Evolutionary conservation across 2,888 invertebrate genomes (phyloP), one percentile per base, ranked within the genome.

Genomic region (Chrysina gloriosa): DNA sequence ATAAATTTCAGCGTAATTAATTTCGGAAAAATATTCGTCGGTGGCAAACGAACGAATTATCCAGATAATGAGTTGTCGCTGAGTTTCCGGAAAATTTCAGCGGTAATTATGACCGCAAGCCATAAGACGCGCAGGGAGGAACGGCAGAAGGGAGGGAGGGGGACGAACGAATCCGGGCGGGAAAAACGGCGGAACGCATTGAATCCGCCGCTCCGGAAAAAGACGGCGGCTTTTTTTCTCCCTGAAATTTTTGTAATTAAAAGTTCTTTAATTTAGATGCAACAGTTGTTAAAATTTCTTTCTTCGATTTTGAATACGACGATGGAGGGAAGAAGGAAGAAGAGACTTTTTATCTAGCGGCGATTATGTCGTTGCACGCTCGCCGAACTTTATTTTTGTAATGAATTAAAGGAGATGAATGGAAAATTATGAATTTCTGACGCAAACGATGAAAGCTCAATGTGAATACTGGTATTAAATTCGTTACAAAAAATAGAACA

Each of bases 181-280:
- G 21, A 56, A 56, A 52, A 31, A 19, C 14, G 36, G 4, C 11
- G 50, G 2, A 29, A 34, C 56, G 54, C 11, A 54, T 27, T 21
- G 27, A 29, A 14, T 11, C 50, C 29, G 50, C 14, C 21, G 48
- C 9, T 45, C 29, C 45, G 34, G 63, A 54, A 27, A 27, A 56
- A 25, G 21, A n/a, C 7, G 25, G 31, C 14, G 29, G 27, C 14
- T 39, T 31, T 31, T 58, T 66, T 64, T 66, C 47, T 27, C 25
- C 23, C 76, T 75, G 73, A 74, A 67, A 76, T 75, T 76, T 78
- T 77, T 75, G 74, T 77, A 79, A 79, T 79, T 79, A 79, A 77
- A 77, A 78, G 73, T 76, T 77, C 75, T 76, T 77, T 79, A 79
- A 78, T 79, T 78, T 78, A 76, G 76, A 75, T 74, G 77, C 79